Conservation (phyloP, 2,888 invertebrate species). For the Gari tellinella region DNA sequence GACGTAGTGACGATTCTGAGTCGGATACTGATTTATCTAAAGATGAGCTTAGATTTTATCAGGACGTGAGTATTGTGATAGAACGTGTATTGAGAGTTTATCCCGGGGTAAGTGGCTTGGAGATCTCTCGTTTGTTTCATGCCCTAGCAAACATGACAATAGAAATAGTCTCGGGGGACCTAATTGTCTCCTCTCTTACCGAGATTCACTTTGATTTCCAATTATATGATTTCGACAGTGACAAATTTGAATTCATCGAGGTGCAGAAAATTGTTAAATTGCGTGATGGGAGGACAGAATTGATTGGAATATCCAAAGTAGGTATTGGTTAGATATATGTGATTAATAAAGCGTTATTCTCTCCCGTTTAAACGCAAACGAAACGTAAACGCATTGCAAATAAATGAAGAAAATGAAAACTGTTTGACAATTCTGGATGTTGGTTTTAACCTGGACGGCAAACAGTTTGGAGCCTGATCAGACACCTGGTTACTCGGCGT, state of each 20-base stretch:
- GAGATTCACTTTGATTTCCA: conserved; percentile 50
- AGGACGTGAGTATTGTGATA: conserved; percentile 20
- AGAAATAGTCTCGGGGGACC: conserved; percentile 23
- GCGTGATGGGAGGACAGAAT: conserved; percentile 27
- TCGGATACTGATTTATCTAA: too few species aligned
- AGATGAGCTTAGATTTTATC: conserved; percentile 9
- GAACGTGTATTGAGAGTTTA: conserved; percentile 6
- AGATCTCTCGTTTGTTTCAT: conserved; percentile 20
- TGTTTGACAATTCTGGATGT: too few species aligned
- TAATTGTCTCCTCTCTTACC: conserved; percentile 19
- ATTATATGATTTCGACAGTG: conserved; percentile 33
- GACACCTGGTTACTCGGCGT: too few species aligned
- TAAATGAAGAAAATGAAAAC: too few species aligned
- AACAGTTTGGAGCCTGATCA: too few species aligned
- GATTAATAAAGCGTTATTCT: too few species aligned
- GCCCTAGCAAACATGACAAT: conserved; percentile 25
- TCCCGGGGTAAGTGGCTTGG: neutral
- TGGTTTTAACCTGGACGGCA: too few species aligned
- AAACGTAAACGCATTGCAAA: too few species aligned
- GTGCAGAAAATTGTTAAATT: conserved; percentile 30
- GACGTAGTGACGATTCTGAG: neutral
- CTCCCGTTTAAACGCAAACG: too few species aligned
- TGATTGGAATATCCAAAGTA: conserved; percentile 26
- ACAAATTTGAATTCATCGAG: conserved; percentile 12
- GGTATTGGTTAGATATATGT: conserved; percentile 9